Conservation (phyloP, 2,113 vertebrate genomes). For the Illadopsis cleaveri region DNA sequence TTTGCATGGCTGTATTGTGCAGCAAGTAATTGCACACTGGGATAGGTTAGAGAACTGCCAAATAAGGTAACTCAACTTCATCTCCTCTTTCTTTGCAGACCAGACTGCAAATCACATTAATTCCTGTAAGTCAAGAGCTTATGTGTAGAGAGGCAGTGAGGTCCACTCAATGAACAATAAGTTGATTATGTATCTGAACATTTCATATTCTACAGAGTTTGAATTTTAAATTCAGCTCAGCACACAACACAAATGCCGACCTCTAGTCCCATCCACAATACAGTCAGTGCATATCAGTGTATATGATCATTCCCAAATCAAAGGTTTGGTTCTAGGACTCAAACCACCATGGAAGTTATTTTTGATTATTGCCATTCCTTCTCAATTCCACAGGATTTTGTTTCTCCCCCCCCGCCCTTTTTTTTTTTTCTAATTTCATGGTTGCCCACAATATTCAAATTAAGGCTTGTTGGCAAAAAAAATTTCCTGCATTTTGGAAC, state of each 20-base stretch:
- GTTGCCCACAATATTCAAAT: background rate
- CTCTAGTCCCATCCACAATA: background rate
- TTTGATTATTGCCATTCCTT: background rate
- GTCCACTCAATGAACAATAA: background rate
- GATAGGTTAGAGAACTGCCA: background rate
- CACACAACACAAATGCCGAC: background rate
- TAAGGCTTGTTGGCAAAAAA: background rate
- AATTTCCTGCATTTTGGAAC: background rate
- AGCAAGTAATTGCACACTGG: background rate
- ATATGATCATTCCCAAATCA: background rate
- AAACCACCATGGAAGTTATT: background rate
- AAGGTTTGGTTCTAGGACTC: background rate
- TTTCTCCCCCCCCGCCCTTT: background rate
- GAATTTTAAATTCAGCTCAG: background rate
- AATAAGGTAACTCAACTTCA: background rate
- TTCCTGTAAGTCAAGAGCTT: background rate
- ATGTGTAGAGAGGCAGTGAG: background rate
- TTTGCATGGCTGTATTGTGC: background rate
- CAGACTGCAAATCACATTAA: background rate
- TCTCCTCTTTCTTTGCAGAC: background rate
- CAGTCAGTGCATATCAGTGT: background rate
- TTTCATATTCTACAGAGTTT: background rate
- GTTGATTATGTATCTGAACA: background rate
- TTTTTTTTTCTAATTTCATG: background rate
- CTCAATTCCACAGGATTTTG: background rate